phyloP scores from a whole-genome alignment of 2,888 invertebrate genomes.

The Clistopyga incitator region DNA sequence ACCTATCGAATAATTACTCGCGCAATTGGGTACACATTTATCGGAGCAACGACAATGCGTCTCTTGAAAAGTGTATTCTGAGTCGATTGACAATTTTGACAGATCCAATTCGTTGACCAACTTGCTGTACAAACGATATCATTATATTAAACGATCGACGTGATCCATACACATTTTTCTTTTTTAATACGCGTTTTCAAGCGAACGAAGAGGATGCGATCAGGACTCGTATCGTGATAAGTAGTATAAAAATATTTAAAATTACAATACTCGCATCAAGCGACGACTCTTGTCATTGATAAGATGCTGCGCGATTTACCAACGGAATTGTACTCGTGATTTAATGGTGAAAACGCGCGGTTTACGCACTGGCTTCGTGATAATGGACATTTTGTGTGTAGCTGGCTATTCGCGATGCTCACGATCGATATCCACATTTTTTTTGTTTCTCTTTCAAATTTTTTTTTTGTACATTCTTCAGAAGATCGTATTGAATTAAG shows the following conservation, averaged over 20 bases:
- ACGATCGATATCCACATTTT: no score
- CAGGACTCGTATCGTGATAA: slow-evolving; percentile 44
- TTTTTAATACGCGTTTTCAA: slow-evolving; percentile 12
- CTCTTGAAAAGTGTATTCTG: background rate
- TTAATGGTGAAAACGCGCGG: slow-evolving; percentile 2
- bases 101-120: background rate
- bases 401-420: background rate
- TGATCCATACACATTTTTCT: background rate
- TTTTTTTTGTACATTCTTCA: no score
- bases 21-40: background rate
- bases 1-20: slow-evolving; percentile 4
- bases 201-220: slow-evolving; percentile 24
- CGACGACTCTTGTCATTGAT: slow-evolving; percentile 23
- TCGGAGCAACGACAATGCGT: background rate
- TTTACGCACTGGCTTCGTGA: background rate
- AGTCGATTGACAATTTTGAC: background rate
- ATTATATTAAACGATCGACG: slow-evolving; percentile 23
- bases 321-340: slow-evolving; percentile 29
- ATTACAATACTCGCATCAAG: slow-evolving; percentile 66
- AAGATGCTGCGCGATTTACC: slow-evolving; percentile 24
- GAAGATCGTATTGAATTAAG: no score
- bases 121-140: background rate
- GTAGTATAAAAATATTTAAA: slow-evolving; percentile 74
- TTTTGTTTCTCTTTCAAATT: no score
- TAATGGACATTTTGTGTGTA: background rate